Base-by-base conservation (phyloP, 2,888 invertebrate genomes). In the Papilio elwesi region DNA sequence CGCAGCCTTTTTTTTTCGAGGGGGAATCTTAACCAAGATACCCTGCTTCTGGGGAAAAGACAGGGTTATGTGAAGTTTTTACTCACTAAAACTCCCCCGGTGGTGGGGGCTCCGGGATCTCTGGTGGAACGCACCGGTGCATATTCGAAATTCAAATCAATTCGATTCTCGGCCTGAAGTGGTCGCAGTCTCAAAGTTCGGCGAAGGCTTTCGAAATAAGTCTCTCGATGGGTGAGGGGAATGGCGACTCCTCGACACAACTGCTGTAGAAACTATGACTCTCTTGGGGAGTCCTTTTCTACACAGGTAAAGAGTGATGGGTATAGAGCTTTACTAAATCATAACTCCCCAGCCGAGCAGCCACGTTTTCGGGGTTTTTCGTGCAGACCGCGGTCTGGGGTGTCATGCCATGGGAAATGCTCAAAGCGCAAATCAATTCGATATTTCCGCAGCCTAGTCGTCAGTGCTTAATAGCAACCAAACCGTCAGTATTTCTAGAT, bases 181-280 rank as follows among this genome's bases (percentile, higher is more conserved):
- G 55, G 55, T 26, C 55, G 26, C 11, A 55, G 55, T 55, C 55
- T 55, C 11, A 55, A 55, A 53, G 15, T 53, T 53, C 16, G 15
- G 26, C 16, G 26, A 11, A 55, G 12, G 53, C 53, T 55, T 55
- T 43, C n/a, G 43, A 43, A 43, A 9, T 43, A 9, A 43, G 53
- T 53, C n/a, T n/a, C n/a, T 53, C 52, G 52, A 55, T 11, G 26
- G 11, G 53, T 16, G 53, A 9, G 43, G n/a, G n/a, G n/a, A n/a
- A 43, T 26, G 9, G 16, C 15, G 11, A 10, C 16, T 26, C 57
- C 13, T 38, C 59, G 9, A 7, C 38, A 38, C 38, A 6, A 59
- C 59, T 59, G 59, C 26, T 59, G 59, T 59, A 59, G 59, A 59
- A 59, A 38, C 59, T 59, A 59, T 59, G 59, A 59, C 59, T 26